Conservation (phyloP, 2,888 invertebrate species). For the Hemicrepidius hirtus region DNA sequence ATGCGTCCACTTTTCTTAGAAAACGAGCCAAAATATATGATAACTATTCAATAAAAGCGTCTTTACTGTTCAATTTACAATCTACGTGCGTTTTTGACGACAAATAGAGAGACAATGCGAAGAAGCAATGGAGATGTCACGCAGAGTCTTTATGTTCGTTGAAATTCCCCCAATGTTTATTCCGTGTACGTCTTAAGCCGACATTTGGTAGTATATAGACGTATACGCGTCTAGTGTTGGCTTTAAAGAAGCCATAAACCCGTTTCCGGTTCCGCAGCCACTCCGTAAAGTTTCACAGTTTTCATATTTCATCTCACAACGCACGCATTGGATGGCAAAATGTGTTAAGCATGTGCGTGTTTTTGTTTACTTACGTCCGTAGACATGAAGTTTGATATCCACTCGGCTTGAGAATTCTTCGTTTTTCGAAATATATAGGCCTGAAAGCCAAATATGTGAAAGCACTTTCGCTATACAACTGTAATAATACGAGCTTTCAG, state of each 20-base stretch:
- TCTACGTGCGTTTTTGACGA: slow-evolving; percentile 27
- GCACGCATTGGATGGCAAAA: slow-evolving; percentile 30
- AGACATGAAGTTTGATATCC: slow-evolving; percentile 3
- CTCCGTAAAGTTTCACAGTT: slow-evolving; percentile 36
- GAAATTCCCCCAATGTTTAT: slow-evolving; percentile 39
- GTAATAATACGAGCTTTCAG: slow-evolving; percentile 12
- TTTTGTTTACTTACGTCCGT: slow-evolving; percentile 42
- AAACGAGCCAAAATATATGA: slow-evolving; percentile 17
- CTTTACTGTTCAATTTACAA: slow-evolving; percentile 39
- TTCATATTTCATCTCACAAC: slow-evolving; percentile 45
- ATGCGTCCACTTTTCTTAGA: slow-evolving; percentile 3
- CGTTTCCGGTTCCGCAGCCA: slow-evolving; percentile 46
- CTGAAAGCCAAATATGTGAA: neutral
- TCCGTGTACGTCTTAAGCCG: slow-evolving; percentile 36
- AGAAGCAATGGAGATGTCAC: slow-evolving; percentile 26
- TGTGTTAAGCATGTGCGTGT: slow-evolving; percentile 43
- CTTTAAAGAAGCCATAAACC: slow-evolving; percentile 48
- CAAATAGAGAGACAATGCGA: slow-evolving; percentile 38
- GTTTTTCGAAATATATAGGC: neutral
- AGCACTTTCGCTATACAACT: slow-evolving; percentile 1
- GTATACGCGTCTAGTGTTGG: slow-evolving; percentile 23
- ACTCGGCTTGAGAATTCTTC: slow-evolving; percentile 18
- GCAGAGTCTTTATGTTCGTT: slow-evolving; percentile 29
- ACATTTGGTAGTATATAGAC: slow-evolving; percentile 36
- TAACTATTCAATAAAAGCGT: slow-evolving; percentile 28